Base-by-base conservation (phyloP, 2,797 vertebrate genomes). In the Aulostomus chinensis region DNA sequence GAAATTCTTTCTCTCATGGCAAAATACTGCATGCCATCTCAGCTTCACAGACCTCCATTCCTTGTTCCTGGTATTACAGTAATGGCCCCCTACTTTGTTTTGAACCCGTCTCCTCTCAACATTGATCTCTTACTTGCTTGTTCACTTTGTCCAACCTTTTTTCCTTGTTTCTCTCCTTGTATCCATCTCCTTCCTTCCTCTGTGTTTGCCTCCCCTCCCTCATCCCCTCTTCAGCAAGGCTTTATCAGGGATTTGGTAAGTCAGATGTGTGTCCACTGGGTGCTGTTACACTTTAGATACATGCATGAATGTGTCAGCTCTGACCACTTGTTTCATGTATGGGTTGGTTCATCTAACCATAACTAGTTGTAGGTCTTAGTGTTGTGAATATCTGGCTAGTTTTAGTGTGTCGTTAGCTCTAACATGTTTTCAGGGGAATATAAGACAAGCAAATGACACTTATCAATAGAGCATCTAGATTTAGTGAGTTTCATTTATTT, bases 161-260 rank as follows among this genome's bases (percentile, higher is more conserved):
- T 76, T 81, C 71, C 74, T 90, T 39, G 41, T 48, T 30, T 71
- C 76, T 81, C 60, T 40, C 30, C 47, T 43, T 43, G 20, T 89
- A 58, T 80, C 62, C 56, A 47, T 79, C 89, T 86, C 85, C 81
- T 80, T 78, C 84, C 88, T 85, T 86, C 84, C 85, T 85, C 89
- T 83, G 69, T 87, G 86, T 83, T 84, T 76, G 69, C 78, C 77
- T 73, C 67, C 68, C 85, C 36, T 76, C 74, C 86, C 84, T 61
- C 87, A 74, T 92, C 88, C 88, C 90, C 85, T 87, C 92, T 90
- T 75, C 96, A 99, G 97, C 95, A 95, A 93, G 93, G 96, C 93
- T 95, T 91, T 95, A 85, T 98, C 94, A 98, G 97, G 94, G 96
- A 99, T 88, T 91, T 99, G 97, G 97, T 99, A 98, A 99, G 97